Percentiles rank a stretch among this genome's conserved stretches.
Evolutionary conservation across 2,797 vertebrate genomes (phyloP).

Genomic region (Arctocebus calabarensis): DNA sequence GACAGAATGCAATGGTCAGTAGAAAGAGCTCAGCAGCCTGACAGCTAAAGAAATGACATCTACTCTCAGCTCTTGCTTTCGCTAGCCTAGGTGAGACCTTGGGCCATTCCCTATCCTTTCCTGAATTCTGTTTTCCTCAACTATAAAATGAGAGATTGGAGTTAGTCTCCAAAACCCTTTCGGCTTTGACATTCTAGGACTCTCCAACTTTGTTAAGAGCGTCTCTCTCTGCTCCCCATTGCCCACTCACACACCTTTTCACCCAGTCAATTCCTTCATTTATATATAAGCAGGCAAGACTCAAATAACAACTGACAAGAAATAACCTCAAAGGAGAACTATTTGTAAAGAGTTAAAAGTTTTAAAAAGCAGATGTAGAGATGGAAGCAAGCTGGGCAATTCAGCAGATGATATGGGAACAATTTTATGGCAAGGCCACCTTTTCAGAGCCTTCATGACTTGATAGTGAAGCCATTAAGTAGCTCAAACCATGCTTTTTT

Average conservation of each 20-base stretch:
- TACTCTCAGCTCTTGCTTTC: background rate
- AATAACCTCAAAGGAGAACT: background rate
- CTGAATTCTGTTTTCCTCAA: background rate
- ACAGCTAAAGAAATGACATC: background rate
- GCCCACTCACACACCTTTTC: background rate
- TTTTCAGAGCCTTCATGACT: slow-evolving; percentile 53
- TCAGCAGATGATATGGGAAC: slow-evolving; percentile 19
- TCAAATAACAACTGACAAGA: background rate
- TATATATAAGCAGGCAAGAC: background rate
- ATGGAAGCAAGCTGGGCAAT: background rate
- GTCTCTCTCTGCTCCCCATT: background rate
- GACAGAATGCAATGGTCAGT: background rate
- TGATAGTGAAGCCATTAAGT: slow-evolving; percentile 64
- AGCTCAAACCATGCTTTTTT: slow-evolving; percentile 70
- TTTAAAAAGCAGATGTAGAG: background rate
- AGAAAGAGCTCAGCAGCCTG: background rate
- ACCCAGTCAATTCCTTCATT: background rate
- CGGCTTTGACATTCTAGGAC: background rate
- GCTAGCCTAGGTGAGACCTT: background rate
- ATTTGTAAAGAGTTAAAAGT: slow-evolving; percentile 28
- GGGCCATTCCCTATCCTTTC: background rate
- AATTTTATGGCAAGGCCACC: slow-evolving; percentile 51
- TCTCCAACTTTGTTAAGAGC: background rate
- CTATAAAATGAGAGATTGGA: background rate
- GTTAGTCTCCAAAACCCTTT: background rate